Conservation (phyloP, 1,140 invertebrate genomes). For the Mercenaria mercenaria region DNA sequence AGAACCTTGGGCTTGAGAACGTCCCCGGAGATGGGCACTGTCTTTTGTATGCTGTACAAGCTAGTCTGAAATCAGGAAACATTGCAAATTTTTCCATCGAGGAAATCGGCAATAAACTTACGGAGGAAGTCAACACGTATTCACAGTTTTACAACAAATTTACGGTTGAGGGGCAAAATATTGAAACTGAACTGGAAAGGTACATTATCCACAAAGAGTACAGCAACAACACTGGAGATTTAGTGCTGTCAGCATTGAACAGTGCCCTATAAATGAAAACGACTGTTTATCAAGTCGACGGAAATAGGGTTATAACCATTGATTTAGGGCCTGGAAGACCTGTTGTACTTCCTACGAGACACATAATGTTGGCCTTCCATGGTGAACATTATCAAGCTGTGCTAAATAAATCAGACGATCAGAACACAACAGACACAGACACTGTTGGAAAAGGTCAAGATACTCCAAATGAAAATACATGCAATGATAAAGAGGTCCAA, state of each 20-base stretch:
- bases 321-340: too few species aligned
- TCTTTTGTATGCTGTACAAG: not conserved
- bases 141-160: not conserved
- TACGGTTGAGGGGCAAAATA: not conserved
- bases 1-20: not conserved
- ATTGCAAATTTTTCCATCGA: not conserved
- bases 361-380: too few species aligned
- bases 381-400: too few species aligned
- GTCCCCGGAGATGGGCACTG: constrained; percentile 20
- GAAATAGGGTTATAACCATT: too few species aligned
- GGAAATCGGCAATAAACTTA: too few species aligned
- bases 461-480: too few species aligned
- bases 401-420: too few species aligned
- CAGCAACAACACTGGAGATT: not conserved
- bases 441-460: too few species aligned
- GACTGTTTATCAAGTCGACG: too few species aligned
- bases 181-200: not conserved
- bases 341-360: not conserved
- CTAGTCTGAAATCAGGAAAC: not conserved
- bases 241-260: not conserved
- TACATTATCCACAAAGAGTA: not conserved
- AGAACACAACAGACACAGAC: too few species aligned
- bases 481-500: too few species aligned
- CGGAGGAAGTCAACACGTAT: not conserved
- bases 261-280: not conserved